Base-by-base conservation (phyloP, 2,888 invertebrate species). In the Branchellion lobata region DNA sequence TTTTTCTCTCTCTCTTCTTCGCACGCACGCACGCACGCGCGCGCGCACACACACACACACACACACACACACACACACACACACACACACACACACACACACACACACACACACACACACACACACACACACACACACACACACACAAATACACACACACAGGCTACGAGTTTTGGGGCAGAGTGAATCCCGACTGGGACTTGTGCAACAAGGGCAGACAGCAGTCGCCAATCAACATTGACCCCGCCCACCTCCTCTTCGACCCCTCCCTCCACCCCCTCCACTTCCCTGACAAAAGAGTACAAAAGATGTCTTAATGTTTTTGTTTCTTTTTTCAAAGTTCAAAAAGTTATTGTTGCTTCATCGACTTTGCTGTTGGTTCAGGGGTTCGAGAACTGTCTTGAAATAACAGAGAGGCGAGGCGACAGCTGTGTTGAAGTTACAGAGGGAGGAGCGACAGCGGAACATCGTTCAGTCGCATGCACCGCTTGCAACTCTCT, bases 181-280 rank as follows among this genome's bases (percentile, higher is more conserved):
- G 40, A 53, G 65, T 77, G 65, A 77, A 77, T 65, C 77, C 68
- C 1, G 47, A 79, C 31, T 72, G 68, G 57, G 71, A 61, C 33
- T 47, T 79, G 31, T 80, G 79, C 29, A 47, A 79, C 33, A 81
- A 81, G 68, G 81, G 81, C 5, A 53, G 72, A 11, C 81, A 81
- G 68, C 81, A 81, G 57, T 81, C 81, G 0, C 81, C 81, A 31
- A 73, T 81, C 75, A 68, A 79, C 69, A 79, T 81, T 29, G 68
- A 75, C 11, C 80, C 81, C 27, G 61, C 74, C 21, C 31, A 69
- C 11, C 73, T 78, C 34, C 40, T 47, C 51, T 79, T 57, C 61
- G 81, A 81, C 31, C 75, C 78, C 14, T n/a, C 53, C 8, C 81
- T 81, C 57, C 11, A 24, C 1, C 33, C 77, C 18, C 33, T 77